Conservation (phyloP, 2,888 invertebrate genomes). For the Aromia moschata region DNA sequence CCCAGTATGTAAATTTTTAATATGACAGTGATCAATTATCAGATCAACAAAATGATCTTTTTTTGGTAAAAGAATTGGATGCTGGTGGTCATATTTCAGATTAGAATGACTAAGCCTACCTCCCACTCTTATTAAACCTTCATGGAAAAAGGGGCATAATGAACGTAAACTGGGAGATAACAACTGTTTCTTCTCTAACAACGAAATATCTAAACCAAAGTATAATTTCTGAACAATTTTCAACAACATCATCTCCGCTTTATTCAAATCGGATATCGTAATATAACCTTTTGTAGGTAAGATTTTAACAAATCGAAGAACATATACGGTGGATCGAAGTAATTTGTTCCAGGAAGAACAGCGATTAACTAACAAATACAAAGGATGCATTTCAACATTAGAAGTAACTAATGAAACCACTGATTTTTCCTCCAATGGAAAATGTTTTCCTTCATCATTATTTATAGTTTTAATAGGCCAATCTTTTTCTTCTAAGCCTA, state of each 20-base stretch:
- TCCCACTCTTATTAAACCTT: background rate
- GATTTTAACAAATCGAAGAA: background rate
- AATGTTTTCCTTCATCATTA: background rate
- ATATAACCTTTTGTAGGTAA: background rate
- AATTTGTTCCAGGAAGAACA: background rate
- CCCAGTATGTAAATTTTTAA: conserved; percentile 16
- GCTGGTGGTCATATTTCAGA: background rate
- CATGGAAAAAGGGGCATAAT: background rate
- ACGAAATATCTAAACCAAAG: background rate
- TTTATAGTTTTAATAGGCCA: conserved; percentile 3
- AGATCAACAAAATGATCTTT: conserved; percentile 13
- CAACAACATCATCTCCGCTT: conserved; percentile 1
- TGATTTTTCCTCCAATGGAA: background rate
- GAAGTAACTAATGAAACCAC: background rate
- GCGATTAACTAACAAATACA: conserved; percentile 2
- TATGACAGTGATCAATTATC: conserved; percentile 22
- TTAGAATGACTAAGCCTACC: background rate
- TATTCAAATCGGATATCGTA: background rate
- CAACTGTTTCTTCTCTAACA: no score
- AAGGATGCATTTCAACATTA: background rate
- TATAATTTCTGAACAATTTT: conserved; percentile 1
- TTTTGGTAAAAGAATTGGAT: conserved; percentile 16
- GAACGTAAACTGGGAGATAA: no score
- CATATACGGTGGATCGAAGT: background rate
- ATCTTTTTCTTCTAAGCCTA: background rate